Base-by-base conservation (phyloP, 2,888 invertebrate species). In the Hemithea aestivaria region DNA sequence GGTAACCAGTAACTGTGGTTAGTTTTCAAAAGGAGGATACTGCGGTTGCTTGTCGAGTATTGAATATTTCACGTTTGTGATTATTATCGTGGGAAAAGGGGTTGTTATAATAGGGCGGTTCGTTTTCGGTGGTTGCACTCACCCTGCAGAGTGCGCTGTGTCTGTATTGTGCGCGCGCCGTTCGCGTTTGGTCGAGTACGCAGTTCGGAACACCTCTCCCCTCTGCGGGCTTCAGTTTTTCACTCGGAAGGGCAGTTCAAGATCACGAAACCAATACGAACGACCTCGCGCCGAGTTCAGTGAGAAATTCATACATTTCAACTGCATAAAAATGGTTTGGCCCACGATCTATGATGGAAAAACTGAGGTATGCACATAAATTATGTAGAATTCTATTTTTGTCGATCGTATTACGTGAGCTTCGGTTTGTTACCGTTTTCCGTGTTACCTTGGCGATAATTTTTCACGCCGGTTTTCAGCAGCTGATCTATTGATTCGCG, bases 231-330 rank as follows among this genome's bases (percentile, higher is more conserved):
- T 73, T 68, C 70, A 67, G 64, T 67, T 79, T 83, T 76, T 73
- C 72, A 70, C 69, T 63, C 65, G 73, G 74, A 87, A 87, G 88
- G 88, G 82, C 88, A 84, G 79, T 81, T 87, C 87, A 88, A 88
- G 88, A 83, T 82, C 88, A 85, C 75, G 67, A 70, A 70, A 71
- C 73, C 71, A 71, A 70, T 66, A 62, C 59, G 66, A 61, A 53
- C 70, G 70, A 72, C 68, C 68, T 61, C 62, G 58, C 66, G 59
- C 61, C 49, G 59, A 57, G 62, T 70, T 66, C 58, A 61, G 66
- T 66, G 62, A 63, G 53, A 73, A 62, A 65, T 61, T 53, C 35
- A 57, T 74, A 40, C 70, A 72, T 58, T 55, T 40, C 40, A 58
- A 48, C 48, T 43, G 58, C 49, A 55, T 62, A 49, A 74, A 71